phyloP scores from a whole-genome alignment of 2,113 vertebrate species.

The Amblyopsis rosae region DNA sequence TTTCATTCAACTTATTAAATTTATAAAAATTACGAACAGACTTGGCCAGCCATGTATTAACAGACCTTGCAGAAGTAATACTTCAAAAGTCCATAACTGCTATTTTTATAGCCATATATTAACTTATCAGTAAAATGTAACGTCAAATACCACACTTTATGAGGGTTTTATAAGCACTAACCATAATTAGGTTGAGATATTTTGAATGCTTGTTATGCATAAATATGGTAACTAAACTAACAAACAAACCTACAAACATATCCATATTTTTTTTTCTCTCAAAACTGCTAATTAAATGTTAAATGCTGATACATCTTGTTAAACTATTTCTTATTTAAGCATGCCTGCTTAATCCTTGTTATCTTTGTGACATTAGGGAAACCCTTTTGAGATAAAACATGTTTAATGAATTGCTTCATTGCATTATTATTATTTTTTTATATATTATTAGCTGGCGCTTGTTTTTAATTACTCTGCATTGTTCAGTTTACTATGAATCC shows the following conservation, averaged over 20 bases:
- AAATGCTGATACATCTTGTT: neutral
- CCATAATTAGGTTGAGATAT: too few species aligned
- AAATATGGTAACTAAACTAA: too few species aligned
- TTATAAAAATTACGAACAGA: neutral
- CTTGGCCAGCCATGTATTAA: neutral
- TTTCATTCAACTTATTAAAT: neutral
- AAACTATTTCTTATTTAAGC: neutral
- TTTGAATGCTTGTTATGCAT: too few species aligned
- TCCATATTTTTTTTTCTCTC: neutral
- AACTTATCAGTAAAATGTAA: too few species aligned
- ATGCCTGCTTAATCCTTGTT: neutral
- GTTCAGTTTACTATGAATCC: neutral
- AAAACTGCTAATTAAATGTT: neutral
- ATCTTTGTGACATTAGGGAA: too few species aligned
- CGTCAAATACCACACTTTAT: too few species aligned
- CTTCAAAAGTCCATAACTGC: neutral
- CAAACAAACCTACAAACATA: neutral
- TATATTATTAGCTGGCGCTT: neutral
- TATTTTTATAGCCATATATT: neutral
- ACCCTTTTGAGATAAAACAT: too few species aligned
- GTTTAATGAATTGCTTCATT: too few species aligned
- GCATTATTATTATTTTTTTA: too few species aligned
- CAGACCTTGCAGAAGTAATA: too few species aligned
- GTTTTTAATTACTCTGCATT: neutral
- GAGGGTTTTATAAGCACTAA: too few species aligned